Base-by-base conservation (phyloP, 2,888 invertebrate species). In the Crioceris asparagi region DNA sequence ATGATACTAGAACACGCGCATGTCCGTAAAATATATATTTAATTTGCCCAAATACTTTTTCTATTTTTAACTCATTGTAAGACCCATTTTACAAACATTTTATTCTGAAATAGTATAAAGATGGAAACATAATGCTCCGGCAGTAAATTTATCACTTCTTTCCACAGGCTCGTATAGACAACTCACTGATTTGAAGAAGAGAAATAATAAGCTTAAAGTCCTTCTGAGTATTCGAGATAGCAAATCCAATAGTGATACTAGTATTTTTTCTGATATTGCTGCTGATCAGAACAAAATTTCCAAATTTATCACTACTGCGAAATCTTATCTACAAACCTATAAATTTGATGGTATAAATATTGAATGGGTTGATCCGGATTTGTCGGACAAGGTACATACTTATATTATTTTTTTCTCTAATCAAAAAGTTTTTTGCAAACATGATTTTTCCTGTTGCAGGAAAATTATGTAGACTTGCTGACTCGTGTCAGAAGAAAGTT, bases 351-450 rank as follows among this genome's bases (percentile, higher is more conserved):
- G 55, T 7, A 33, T 55, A 5, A 49, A 55, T 32, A 44, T 55
- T 6, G 55, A 54, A 37, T 55, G 54, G 55, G 49, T 53, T 36
- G 49, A 44, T 43, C 55, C 55, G n/a, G n/a, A n/a, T n/a, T n/a
- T n/a, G n/a, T n/a, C n/a, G n/a, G n/a, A n/a, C n/a, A n/a, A n/a
- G n/a, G n/a, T n/a, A n/a, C n/a, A n/a, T n/a, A n/a, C n/a, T n/a
- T n/a, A n/a, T n/a, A n/a, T n/a, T n/a, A n/a, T n/a, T n/a, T n/a
- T n/a, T n/a, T n/a, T n/a, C n/a, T n/a, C n/a, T n/a, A n/a, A n/a
- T n/a, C n/a, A n/a, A n/a, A n/a, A n/a, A n/a, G n/a, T n/a, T n/a
- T n/a, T n/a, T n/a, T n/a, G n/a, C n/a, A 14, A 29, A 17, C 3
- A 11, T 17, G 29, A 34, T 7, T 38, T 17, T 33, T 25, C 32